These are phyloP conservation scores for Electrophaes corylata DNA, from an alignment of 2,888 invertebrate species.

Conservation along the genomic window DNA sequence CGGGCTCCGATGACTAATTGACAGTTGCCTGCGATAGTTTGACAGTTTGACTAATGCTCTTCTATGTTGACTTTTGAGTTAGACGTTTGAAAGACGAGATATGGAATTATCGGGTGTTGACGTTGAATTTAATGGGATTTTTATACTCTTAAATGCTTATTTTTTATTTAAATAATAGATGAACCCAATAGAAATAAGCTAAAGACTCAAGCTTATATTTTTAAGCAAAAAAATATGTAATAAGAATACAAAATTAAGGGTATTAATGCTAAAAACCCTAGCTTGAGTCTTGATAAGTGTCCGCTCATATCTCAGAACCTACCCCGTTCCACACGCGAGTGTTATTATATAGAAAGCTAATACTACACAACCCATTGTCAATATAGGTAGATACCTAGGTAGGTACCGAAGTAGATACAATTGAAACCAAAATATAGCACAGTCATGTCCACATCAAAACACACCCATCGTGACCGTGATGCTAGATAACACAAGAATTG, in stretches of 20 bases:
- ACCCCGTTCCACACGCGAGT: too few relatives aligned
- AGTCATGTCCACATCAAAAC: slow-evolving; percentile 43
- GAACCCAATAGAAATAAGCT: too few relatives aligned
- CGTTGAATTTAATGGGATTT: slow-evolving; percentile 47
- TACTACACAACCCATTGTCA: too few relatives aligned
- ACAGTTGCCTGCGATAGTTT: slow-evolving; percentile 69
- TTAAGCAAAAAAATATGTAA: too few relatives aligned
- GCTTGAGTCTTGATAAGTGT: too few relatives aligned
- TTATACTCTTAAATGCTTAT: not conserved
- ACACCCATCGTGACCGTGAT: slow-evolving; percentile 50
- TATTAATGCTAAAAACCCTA: too few relatives aligned
- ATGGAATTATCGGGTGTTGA: slow-evolving; percentile 60
- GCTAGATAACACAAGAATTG: slow-evolving; percentile 72
- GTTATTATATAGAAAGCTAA: too few relatives aligned
- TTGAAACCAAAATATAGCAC: slow-evolving; percentile 24
- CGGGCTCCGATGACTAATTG: slow-evolving; percentile 72
- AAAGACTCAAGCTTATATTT: too few relatives aligned
- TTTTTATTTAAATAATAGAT: not conserved
- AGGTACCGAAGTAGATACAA: slow-evolving; percentile 3
- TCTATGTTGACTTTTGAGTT: slow-evolving; percentile 59
- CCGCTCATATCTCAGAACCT: too few relatives aligned
- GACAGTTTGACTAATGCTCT: slow-evolving; percentile 80
- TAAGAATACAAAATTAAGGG: too few relatives aligned
- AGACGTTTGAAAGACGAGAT: slow-evolving; percentile 66
- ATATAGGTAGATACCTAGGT: too few relatives aligned